Base-by-base conservation (phyloP, 2,797 vertebrate species). In the Loris lydekkerianus region DNA sequence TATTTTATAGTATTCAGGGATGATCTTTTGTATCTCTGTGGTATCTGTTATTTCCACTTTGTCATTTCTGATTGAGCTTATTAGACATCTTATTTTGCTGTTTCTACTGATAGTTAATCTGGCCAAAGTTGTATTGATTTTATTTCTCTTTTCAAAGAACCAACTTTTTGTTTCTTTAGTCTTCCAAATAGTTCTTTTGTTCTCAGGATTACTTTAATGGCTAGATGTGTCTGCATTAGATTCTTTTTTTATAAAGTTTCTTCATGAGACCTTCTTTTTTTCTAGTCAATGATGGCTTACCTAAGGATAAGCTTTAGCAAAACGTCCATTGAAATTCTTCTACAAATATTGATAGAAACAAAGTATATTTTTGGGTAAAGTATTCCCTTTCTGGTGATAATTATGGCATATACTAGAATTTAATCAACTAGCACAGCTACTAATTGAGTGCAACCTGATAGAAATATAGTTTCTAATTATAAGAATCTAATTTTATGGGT, bases 301-400 rank as follows among this genome's bases (percentile, higher is more conserved):
- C 49, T 37, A 82, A 80, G 2, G 10, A 6, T 67, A 78, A 88
- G 81, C 20, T 53, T 93, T 88, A 81, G 31, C 17, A 75, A 93
- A 83, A 40, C 43, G 15, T 10, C 17, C 60, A 4, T 86, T 86
- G 77, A 94, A 93, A 82, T 87, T 58, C 49, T 94, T 88, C 67
- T 86, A 73, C 21, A 86, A 73, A 73, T 56, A 56, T n/a, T 89
- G 70, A 84, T 34, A 70, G n/a, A 73, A 85, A 65, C 27, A 91
- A 91, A 69, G 23, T 84, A 14, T 18, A 15, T 43, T 86, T 53
- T 61, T 2, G 3, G 10, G 14, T 86, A 61, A 61, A 20, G 4
- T 53, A 40, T 80, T 93, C 83, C 89, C n/a, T 78, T 95, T 80
- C 23, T 89, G 80, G 65, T 60, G 14, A 60, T 18, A 65, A 72